A percentile compares a stretch with the other conserved stretches of the same genome.
Conservation (phyloP, 1,140 invertebrate genomes). For the Polyergus mexicanus region DNA sequence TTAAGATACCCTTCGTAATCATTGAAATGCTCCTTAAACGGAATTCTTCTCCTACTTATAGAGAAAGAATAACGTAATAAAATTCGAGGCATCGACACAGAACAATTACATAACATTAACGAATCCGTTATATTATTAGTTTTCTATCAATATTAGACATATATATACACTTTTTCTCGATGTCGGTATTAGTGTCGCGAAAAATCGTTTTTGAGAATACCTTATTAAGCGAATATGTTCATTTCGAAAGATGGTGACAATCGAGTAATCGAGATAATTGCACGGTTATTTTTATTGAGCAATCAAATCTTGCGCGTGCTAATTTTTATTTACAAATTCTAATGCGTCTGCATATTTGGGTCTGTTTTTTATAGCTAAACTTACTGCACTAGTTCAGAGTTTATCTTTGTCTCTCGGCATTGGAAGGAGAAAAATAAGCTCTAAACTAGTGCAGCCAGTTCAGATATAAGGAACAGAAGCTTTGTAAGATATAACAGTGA, state of each 20-base stretch:
- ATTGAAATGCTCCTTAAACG: slow-evolving; percentile 19
- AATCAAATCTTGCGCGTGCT: background rate
- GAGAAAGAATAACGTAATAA: slow-evolving; percentile 15
- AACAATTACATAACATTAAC: slow-evolving; percentile 1
- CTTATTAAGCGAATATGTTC: background rate
- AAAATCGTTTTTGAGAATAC: background rate
- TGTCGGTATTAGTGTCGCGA: background rate
- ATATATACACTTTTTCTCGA: background rate
- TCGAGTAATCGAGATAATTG: background rate
- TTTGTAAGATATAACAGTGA: background rate
- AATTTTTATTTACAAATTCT: slow-evolving; percentile 10
- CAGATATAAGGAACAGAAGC: too few relatives aligned
- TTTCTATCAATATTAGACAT: background rate
- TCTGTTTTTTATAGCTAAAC: too few relatives aligned
- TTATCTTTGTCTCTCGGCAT: too few relatives aligned
- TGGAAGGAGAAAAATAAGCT: too few relatives aligned
- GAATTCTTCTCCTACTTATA: slow-evolving; percentile 4
- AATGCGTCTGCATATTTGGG: background rate
- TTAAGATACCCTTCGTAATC: slow-evolving; percentile 21
- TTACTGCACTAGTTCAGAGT: too few relatives aligned
- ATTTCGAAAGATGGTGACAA: background rate
- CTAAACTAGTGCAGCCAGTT: too few relatives aligned
- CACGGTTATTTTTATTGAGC: background rate
- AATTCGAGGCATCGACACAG: background rate
- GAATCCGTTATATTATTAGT: slow-evolving; percentile 17